These are phyloP conservation scores for Scopus umbretta DNA, from an alignment of 2,113 vertebrate species.

Conservation along the genomic window DNA sequence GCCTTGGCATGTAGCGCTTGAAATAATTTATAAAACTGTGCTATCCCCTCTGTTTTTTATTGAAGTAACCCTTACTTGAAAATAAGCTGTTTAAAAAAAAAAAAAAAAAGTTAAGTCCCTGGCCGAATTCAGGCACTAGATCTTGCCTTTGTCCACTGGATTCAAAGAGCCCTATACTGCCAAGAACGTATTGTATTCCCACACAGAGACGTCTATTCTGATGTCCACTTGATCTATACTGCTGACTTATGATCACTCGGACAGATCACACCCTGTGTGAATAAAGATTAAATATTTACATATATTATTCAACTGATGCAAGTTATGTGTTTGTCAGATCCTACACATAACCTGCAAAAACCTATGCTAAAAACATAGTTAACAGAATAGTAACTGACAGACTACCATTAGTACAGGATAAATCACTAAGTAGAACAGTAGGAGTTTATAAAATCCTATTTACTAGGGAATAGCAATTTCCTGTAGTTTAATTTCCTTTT, in stretches of 20 bases:
- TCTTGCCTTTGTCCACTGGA: not conserved
- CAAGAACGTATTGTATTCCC: not conserved
- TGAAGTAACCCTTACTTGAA: not conserved
- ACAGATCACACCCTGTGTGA: not conserved
- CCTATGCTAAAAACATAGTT: not conserved
- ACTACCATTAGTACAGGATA: not conserved
- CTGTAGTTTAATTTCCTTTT: not conserved
- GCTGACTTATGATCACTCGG: not conserved
- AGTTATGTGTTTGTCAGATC: not conserved
- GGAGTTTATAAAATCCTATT: not conserved
- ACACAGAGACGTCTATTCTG: not conserved
- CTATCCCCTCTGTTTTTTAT: not conserved
- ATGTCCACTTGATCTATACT: not conserved
- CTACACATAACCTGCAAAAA: not conserved
- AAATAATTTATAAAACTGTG: not conserved
- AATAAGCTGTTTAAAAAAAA: not conserved
- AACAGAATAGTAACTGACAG: not conserved
- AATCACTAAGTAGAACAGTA: not conserved
- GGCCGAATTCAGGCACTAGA: not conserved
- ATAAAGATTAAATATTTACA: not conserved
- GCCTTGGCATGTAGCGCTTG: not conserved
- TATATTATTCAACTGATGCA: not conserved
- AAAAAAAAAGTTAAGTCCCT: not conserved
- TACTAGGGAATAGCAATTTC: not conserved
- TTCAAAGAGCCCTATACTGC: not conserved